phyloP scores from a whole-genome alignment of 2,797 vertebrate genomes.

The Enteromius viviparus region DNA sequence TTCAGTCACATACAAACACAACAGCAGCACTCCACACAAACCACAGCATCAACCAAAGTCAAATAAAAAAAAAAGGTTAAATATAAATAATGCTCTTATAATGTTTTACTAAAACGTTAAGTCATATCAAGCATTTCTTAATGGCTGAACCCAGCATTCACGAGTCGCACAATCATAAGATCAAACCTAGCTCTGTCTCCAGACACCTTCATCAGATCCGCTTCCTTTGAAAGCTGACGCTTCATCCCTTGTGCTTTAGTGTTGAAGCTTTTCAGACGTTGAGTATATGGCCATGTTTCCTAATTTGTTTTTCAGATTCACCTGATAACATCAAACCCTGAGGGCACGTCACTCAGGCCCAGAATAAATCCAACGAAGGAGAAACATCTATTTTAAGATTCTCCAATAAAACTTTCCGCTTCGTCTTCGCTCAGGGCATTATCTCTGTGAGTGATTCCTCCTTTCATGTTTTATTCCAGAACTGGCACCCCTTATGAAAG shows the following conservation, averaged over 20 bases:
- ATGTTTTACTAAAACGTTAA: slow-evolving; percentile 36
- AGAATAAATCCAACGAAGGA: slow-evolving; percentile 44
- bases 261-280: background rate
- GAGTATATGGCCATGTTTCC: slow-evolving; percentile 40
- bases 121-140: slow-evolving; percentile 48
- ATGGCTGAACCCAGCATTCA: slow-evolving; percentile 33
- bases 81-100: slow-evolving; percentile 50
- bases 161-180: slow-evolving; percentile 5
- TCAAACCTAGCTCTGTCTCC: slow-evolving; percentile 30
- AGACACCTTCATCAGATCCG: slow-evolving; percentile 35
- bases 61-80: slow-evolving; percentile 25
- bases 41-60: slow-evolving; percentile 30
- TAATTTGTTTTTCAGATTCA: slow-evolving; percentile 30
- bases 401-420: slow-evolving; percentile 16
- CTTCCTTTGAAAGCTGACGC: slow-evolving; percentile 19
- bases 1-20: slow-evolving; percentile 66
- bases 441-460: slow-evolving; percentile 48
- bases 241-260: slow-evolving; percentile 29
- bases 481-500: slow-evolving; percentile 42
- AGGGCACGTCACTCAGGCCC: slow-evolving; percentile 45
- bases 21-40: slow-evolving; percentile 61
- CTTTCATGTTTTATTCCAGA: slow-evolving; percentile 50
- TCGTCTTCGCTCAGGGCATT: slow-evolving; percentile 24
- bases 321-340: slow-evolving; percentile 26
- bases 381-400: slow-evolving; percentile 43